Base-by-base conservation (phyloP, 1,140 invertebrate genomes). In the Panagrolaimus sp. region DNA sequence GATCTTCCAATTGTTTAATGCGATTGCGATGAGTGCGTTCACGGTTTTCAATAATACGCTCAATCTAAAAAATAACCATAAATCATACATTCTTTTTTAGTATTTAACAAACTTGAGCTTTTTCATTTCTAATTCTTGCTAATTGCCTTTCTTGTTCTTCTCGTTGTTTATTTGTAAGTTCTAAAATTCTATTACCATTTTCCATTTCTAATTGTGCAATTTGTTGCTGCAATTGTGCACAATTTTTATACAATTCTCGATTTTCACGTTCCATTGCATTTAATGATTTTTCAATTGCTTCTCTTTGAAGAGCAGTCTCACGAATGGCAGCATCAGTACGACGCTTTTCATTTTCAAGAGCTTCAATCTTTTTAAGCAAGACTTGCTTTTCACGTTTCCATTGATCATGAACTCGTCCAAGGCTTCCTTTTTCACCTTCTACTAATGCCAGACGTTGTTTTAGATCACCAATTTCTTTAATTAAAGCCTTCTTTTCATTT, bases 201-300 rank as follows among this genome's bases (percentile, higher is more conserved):
- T 82, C 80, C 79, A 82, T 82, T 68, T 82, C 80, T 20, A 82
- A 69, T 53, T 82, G 80, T 5, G 81, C 81, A 44, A 82, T 82
- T 63, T 82, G 80, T 51, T 82, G 80, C 57, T 82, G 80, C 16
- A 82, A 69, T 70, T 82, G 80, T 11, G 80, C 79, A 68, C 80
- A 82, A 65, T 82, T 82, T 66, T 82, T 82, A 73, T 82, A 82
- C 51, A 82, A 69, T 65, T 83, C 80, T 46, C 80, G 69, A 63
- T 82, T 82, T 65, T 82, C 80, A 46, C 81, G 72, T 66, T 82
- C 80, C 80, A 82, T 82, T 16, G 80, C 81, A 67, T 83, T 82
- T 68, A 82, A 66, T 1, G 80, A 82, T 66, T 82, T 82, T 67
- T 82, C 80, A 48, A 82, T 82, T 14, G 80, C 80, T 61, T 82